Percentiles rank a stretch among this genome's conserved stretches.
Conservation (phyloP, 1,140 invertebrate species). For the Diploscapter pachys region DNA sequence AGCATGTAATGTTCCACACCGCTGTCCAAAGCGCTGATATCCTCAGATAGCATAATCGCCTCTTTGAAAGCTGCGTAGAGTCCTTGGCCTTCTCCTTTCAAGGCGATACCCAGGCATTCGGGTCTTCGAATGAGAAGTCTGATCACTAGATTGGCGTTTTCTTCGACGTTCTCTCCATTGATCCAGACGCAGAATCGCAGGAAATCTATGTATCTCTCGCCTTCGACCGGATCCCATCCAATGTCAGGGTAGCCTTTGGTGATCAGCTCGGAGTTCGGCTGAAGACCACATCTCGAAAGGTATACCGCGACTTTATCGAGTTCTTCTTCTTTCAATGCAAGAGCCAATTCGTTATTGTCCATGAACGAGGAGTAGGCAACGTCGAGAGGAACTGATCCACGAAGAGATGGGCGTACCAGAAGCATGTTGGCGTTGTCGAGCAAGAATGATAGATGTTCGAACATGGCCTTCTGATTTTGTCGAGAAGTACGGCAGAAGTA, state of each 20-base stretch:
- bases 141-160: conserved; percentile 98
- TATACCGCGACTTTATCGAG: conserved; percentile 92
- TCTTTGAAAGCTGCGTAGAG: conserved; percentile 84
- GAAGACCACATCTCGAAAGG: conserved; percentile 88
- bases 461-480: conserved; percentile 99
- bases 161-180: conserved; percentile 88
- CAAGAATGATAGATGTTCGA: conserved; percentile 95
- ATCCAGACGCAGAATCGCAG: conserved; percentile 95
- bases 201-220: conserved; percentile 93
- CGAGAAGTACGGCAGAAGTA: conserved; percentile 97
- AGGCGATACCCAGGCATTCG: conserved; percentile 93
- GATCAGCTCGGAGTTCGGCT: conserved; percentile 91
- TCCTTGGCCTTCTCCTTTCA: conserved; percentile 96
- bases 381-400: conserved; percentile 95
- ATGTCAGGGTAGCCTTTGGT: conserved; percentile 97
- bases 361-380: conserved; percentile 92
- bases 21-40: conserved; percentile 54
- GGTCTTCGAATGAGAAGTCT: conserved; percentile 90
- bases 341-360: conserved; percentile 98
- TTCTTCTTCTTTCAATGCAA: conserved; percentile 92
- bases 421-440: conserved; percentile 98
- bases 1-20: conserved; percentile 34
- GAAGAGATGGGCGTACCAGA: conserved; percentile 71
- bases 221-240: conserved; percentile 99
- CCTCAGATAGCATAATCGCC: conserved; percentile 55